Percentiles rank a stretch among this genome's conserved stretches.
Evolutionary conservation across 2,113 vertebrate genomes (phyloP).

Genomic region (Nibea coibor): DNA sequence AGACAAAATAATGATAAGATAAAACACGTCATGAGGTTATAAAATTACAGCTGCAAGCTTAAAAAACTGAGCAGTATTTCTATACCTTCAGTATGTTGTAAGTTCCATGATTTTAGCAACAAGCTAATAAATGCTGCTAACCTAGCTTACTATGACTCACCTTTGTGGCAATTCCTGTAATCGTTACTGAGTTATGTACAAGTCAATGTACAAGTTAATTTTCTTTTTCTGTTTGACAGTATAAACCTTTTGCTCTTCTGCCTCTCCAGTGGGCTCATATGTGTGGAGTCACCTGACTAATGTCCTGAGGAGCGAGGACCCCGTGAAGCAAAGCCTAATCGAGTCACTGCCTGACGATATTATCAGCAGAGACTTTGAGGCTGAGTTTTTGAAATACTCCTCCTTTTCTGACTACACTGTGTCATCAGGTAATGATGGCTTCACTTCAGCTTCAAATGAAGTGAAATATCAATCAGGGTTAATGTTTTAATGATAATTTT

Average conservation of each 20-base stretch:
- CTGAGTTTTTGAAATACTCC: constrained; percentile 88
- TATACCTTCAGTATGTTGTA: too few species aligned
- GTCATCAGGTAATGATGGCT: constrained; percentile 78
- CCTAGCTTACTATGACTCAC: too few species aligned
- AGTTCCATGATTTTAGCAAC: too few species aligned
- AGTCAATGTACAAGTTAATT: not conserved
- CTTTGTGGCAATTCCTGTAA: too few species aligned
- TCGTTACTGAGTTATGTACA: too few species aligned
- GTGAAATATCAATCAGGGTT: not conserved
- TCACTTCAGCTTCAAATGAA: not conserved
- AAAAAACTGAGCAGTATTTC: too few species aligned
- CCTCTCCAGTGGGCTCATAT: constrained; percentile 88
- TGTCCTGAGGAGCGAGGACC: constrained; percentile 88
- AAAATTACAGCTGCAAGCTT: too few species aligned
- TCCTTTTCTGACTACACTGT: constrained; percentile 88
- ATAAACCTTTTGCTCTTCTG: not conserved
- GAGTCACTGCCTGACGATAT: constrained; percentile 88
- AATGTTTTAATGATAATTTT: not conserved
- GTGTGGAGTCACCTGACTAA: constrained; percentile 92
- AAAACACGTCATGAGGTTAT: too few species aligned
- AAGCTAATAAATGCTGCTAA: too few species aligned
- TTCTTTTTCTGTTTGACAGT: not conserved
- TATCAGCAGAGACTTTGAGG: constrained; percentile 87
- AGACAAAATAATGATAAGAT: too few species aligned
- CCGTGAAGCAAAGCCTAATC: constrained; percentile 84